Base-by-base conservation (phyloP, 2,888 invertebrate species). In the Volucella zonaria region DNA sequence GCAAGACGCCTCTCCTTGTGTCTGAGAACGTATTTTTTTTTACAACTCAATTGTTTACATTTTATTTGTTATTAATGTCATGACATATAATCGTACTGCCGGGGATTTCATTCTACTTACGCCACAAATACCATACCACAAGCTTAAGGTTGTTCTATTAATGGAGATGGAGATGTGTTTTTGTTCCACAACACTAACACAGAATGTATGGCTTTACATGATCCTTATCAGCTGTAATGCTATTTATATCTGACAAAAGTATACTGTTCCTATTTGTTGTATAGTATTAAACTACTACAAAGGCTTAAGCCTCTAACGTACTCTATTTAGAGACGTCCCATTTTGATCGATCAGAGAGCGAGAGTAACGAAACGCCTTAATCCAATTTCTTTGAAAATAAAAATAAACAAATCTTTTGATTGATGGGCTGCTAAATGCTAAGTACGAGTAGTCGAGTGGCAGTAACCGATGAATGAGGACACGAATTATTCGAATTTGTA, bases 381-480 rank as follows among this genome's bases (percentile, higher is more conserved):
- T 68, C 43, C 56, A 38, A 64, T 80, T 75, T 62, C 23, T 52
- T 52, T 59, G 52, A 61, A 66, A 66, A 42, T 4, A 52, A 42
- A 52, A 52, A 40, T 15, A 40, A 66, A 52, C 40, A 49, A 23
- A 62, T 47, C 31, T 64, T 31, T 54, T 82, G 76, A 85, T 85
- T 68, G 81, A 77, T 68, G 58, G 67, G 71, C 61, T 54, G 78
- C 67, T 31, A 31, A 31, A 31, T 31, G 31, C 31, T 31, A 6
- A 31, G 31, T 31, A 31, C 68, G 15, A 45, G 38, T 58, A 85
- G 85, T 85, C 81, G 85, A 64, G 64, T 64, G 73, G 81, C 75
- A 81, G 47, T 77, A 67, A 67, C 64, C 67, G 76, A 67, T 81
- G 85, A 85, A 85, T 85, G 85, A 85, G 85, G 85, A 85, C 85